phyloP scores from a whole-genome alignment of 1,140 invertebrate species.

The Diachasma alloeum region DNA sequence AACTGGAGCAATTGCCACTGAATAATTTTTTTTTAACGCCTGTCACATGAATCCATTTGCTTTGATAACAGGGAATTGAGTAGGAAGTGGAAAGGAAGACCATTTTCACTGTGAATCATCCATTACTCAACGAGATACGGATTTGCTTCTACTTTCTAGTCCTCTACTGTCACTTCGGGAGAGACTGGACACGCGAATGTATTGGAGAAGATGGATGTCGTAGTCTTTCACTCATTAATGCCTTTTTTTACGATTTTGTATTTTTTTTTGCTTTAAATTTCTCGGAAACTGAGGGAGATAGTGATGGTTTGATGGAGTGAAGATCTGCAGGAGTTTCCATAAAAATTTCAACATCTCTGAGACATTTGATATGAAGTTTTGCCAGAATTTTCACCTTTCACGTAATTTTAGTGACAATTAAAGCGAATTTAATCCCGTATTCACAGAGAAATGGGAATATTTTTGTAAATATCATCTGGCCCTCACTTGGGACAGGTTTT shows the following conservation, averaged over 20 bases:
- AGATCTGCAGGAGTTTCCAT: too few species aligned
- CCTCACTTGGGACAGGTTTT: too few species aligned
- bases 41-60: neutral
- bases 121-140: constrained; percentile 23
- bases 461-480: too few species aligned
- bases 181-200: neutral
- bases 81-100: neutral
- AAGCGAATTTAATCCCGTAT: too few species aligned
- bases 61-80: neutral
- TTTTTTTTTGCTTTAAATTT: too few species aligned
- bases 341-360: too few species aligned
- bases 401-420: too few species aligned
- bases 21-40: neutral
- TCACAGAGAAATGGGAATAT: too few species aligned
- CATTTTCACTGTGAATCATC: constrained; percentile 26
- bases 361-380: too few species aligned
- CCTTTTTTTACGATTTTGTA: neutral
- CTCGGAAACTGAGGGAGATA: too few species aligned
- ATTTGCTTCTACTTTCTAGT: constrained; percentile 26
- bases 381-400: too few species aligned
- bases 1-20: neutral
- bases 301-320: too few species aligned
- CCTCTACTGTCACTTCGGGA: neutral
- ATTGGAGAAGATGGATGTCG: neutral
- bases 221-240: neutral